Conservation (phyloP, 2,797 vertebrate species). For the Nannoperca australis region DNA sequence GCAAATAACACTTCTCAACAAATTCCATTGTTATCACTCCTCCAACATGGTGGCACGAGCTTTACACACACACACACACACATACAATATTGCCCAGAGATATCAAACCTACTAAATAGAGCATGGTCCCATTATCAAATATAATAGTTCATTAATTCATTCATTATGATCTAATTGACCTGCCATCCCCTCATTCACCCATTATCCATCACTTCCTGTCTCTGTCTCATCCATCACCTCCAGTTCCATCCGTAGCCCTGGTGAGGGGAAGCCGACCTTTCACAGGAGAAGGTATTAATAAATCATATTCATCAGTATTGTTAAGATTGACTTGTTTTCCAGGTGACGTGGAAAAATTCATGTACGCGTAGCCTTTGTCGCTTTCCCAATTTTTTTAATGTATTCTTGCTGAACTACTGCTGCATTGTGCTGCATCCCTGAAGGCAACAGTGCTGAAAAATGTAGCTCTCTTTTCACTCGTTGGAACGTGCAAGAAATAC, state of each 20-base stretch:
- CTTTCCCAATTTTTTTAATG: constrained; percentile 33
- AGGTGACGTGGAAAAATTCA: constrained; percentile 27
- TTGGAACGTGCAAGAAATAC: constrained; percentile 45
- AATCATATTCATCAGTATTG: constrained; percentile 53
- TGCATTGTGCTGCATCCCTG: constrained; percentile 53
- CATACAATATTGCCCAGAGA: neutral
- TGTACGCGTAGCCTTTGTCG: constrained; percentile 32
- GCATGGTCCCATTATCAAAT: constrained; percentile 25
- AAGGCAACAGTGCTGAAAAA: constrained; percentile 43
- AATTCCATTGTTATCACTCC: neutral
- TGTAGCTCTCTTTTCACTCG: constrained; percentile 41
- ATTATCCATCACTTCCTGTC: constrained; percentile 50
- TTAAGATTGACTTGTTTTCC: constrained; percentile 40
- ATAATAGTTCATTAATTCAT: constrained; percentile 29
- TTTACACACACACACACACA: neutral
- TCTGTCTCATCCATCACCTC: constrained; percentile 87
- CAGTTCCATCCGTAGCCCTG: constrained; percentile 90
- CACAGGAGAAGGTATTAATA: constrained; percentile 95
- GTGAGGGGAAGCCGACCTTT: constrained; percentile 91
- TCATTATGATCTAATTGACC: constrained; percentile 47
- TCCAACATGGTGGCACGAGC: neutral
- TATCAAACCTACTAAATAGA: neutral
- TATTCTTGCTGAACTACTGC: constrained; percentile 40
- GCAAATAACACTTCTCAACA: neutral
- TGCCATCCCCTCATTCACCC: constrained; percentile 53